Conservation (phyloP, 1,140 invertebrate genomes). For the Eurosta solidaginis region DNA sequence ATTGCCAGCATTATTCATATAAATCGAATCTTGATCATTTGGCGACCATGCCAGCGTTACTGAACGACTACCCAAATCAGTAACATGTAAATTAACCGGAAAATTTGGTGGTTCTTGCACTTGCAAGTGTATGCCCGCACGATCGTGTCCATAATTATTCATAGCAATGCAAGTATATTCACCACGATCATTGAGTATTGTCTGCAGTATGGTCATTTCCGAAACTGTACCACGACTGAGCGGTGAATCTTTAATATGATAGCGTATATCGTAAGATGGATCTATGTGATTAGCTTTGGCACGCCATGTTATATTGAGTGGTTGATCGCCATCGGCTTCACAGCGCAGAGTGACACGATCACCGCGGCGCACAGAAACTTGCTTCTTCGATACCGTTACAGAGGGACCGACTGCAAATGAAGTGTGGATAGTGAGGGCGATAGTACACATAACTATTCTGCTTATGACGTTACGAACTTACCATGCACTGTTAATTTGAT, state of each 20-base stretch:
- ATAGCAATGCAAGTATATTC: conserved; percentile 72
- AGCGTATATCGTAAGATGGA: conserved; percentile 63
- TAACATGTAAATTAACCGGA: conserved; percentile 66
- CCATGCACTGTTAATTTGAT: conserved; percentile 76
- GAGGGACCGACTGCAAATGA: conserved; percentile 45
- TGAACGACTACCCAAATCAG: conserved; percentile 65
- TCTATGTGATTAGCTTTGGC: conserved; percentile 61
- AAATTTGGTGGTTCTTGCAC: conserved; percentile 72
- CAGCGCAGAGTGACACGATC: conserved; percentile 73
- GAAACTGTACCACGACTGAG: conserved; percentile 63
- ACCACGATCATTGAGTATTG: conserved; percentile 68
- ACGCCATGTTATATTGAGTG: conserved; percentile 78
- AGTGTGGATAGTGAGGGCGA: not conserved
- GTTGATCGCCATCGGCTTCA: conserved; percentile 82
- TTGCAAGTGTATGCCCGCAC: conserved; percentile 68
- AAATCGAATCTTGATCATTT: conserved; percentile 45
- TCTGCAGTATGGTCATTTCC: conserved; percentile 67
- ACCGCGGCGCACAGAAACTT: conserved; percentile 69
- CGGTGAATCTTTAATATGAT: conserved; percentile 62
- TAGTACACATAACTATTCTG: not conserved
- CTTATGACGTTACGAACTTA: conserved; percentile 54
- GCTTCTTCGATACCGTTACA: conserved; percentile 57
- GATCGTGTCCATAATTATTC: conserved; percentile 73
- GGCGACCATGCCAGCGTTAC: conserved; percentile 66
- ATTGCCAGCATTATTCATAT: conserved; percentile 38